These are phyloP conservation scores for Bradynema listronoti DNA, from an alignment of 1,140 invertebrate species.

Conservation along the genomic window DNA sequence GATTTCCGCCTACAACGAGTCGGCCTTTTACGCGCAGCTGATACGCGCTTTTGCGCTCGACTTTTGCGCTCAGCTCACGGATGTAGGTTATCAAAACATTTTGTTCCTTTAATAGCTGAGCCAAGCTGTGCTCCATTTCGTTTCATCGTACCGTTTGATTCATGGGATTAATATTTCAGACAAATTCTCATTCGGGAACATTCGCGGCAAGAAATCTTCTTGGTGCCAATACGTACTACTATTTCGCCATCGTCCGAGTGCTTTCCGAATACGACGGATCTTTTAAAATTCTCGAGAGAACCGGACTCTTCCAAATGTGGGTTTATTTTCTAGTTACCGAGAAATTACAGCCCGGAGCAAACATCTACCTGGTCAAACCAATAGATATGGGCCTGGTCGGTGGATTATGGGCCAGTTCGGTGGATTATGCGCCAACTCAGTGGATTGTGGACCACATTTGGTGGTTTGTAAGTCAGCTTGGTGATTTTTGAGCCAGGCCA, in stretches of 20 bases:
- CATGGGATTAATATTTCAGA: conserved; percentile 12
- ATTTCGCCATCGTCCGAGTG: conserved; percentile 21
- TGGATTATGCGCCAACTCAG: too few relatives aligned
- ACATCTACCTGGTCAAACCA: too few relatives aligned
- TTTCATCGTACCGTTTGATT: background rate
- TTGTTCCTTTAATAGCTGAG: conserved; percentile 1
- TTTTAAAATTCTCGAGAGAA: conserved; percentile 8
- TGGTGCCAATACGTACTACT: conserved; percentile 12
- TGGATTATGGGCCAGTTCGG: too few relatives aligned
- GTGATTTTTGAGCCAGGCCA: too few relatives aligned
- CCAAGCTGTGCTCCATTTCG: background rate
- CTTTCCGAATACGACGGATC: conserved; percentile 6
- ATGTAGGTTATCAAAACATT: conserved; percentile 8
- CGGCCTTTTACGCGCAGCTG: conserved; percentile 1
- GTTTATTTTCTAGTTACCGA: too few relatives aligned
- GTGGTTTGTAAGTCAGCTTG: too few relatives aligned
- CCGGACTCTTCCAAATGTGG: conserved; percentile 28
- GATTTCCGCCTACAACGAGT: background rate
- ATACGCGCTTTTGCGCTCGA: background rate
- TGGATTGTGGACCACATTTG: too few relatives aligned
- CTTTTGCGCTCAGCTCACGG: background rate
- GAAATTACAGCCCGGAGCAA: too few relatives aligned
- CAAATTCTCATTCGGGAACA: conserved; percentile 11
- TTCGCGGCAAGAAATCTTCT: conserved; percentile 24
- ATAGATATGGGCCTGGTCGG: too few relatives aligned